A percentile compares a stretch with the other conserved stretches of the same genome.
phyloP scores from a whole-genome alignment of 2,797 vertebrate genomes.

The Pempheris klunzingeri region DNA sequence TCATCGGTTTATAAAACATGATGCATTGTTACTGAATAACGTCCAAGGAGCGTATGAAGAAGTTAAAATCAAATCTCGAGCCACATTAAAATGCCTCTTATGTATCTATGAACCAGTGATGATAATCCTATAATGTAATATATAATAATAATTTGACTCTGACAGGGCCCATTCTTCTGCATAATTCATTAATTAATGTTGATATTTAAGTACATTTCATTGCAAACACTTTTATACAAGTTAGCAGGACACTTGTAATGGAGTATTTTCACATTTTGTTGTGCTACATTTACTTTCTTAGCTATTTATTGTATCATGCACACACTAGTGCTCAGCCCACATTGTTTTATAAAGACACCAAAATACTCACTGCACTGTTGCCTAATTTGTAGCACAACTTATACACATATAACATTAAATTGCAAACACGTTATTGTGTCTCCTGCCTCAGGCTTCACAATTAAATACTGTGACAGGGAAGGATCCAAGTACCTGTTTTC shows the following conservation, averaged over 20 bases:
- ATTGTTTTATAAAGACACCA: background rate
- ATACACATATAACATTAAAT: background rate
- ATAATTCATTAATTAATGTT: too few relatives aligned
- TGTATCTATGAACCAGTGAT: background rate
- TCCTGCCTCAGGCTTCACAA: background rate
- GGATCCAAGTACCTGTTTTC: background rate
- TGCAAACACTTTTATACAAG: background rate
- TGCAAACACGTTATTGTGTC: background rate
- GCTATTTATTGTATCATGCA: background rate
- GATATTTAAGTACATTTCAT: background rate
- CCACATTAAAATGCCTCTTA: background rate
- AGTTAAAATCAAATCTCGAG: background rate
- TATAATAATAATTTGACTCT: background rate
- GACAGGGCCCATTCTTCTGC: background rate
- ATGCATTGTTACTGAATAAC: background rate
- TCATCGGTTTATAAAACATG: background rate
- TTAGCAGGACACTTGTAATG: background rate
- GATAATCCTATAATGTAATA: background rate
- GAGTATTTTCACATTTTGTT: background rate
- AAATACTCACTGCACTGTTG: background rate
- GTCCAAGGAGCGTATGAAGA: too few relatives aligned
- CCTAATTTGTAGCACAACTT: background rate
- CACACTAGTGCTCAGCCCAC: background rate
- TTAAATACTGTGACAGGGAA: background rate
- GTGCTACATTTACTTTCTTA: background rate